These are phyloP conservation scores for Numenius arquata DNA, from an alignment of 2,113 vertebrate genomes.

Conservation along the genomic window DNA sequence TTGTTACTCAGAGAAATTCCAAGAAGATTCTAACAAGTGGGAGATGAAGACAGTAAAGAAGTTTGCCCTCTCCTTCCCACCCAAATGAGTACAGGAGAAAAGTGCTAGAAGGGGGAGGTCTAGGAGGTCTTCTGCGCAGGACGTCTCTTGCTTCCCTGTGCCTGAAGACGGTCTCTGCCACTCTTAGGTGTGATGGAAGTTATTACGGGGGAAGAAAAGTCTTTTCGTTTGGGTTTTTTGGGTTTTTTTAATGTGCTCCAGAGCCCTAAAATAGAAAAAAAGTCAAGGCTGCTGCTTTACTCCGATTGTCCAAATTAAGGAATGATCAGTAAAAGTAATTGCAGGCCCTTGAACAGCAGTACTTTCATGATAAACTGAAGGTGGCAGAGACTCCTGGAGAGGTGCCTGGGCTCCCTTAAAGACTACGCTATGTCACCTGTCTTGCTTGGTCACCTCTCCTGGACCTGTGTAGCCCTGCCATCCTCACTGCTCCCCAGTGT, in stretches of 20 bases:
- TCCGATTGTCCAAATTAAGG: not conserved
- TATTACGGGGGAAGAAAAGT: not conserved
- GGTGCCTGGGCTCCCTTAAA: not conserved
- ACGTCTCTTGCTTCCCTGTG: not conserved
- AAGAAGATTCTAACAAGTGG: not conserved
- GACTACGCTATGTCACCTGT: not conserved
- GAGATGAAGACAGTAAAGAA: not conserved
- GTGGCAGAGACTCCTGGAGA: not conserved
- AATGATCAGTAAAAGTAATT: not conserved
- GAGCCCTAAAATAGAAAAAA: not conserved
- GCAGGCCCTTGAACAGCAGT: not conserved
- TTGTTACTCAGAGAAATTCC: not conserved
- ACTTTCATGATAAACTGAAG: not conserved
- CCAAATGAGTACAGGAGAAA: not conserved
- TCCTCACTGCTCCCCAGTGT: not conserved
- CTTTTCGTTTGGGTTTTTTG: not conserved
- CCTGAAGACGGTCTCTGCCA: not conserved
- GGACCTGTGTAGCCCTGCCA: not conserved
- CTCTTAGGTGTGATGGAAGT: not conserved
- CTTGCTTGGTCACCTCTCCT: not conserved
- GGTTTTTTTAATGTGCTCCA: not conserved
- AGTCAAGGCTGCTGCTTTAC: not conserved
- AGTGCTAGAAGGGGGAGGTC: not conserved
- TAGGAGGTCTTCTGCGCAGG: fast-evolving
- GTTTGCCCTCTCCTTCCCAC: not conserved